These are phyloP conservation scores for Campoplex capitator DNA, from an alignment of 2,888 invertebrate species.

Conservation along the genomic window DNA sequence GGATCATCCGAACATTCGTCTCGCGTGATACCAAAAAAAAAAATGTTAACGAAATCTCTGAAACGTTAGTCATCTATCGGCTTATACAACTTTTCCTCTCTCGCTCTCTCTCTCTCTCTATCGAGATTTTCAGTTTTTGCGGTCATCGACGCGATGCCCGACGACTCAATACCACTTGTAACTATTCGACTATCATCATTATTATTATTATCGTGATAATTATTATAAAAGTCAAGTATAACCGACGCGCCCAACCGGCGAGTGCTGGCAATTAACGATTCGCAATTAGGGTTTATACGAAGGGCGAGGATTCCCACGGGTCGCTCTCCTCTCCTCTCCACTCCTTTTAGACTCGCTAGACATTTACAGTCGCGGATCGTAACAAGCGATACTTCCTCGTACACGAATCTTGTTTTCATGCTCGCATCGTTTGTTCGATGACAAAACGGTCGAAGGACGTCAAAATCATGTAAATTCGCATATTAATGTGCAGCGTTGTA, in stretches of 20 bases:
- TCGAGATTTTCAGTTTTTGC: neutral
- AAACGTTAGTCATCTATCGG: constrained; percentile 6
- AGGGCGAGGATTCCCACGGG: constrained; percentile 57
- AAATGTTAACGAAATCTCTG: constrained; percentile 10
- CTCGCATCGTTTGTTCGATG: too few relatives aligned
- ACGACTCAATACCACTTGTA: neutral
- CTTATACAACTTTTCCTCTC: neutral
- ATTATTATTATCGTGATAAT: neutral
- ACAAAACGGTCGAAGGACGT: neutral
- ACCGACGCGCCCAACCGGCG: constrained; percentile 35
- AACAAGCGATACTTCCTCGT: constrained; percentile 18
- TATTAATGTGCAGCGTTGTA: neutral
- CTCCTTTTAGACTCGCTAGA: constrained; percentile 32
- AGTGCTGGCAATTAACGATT: constrained; percentile 68
- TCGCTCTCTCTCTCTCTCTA: neutral
- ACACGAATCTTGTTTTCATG: constrained; percentile 11
- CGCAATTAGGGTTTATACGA: constrained; percentile 68
- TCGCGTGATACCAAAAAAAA: neutral
- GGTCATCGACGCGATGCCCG: neutral
- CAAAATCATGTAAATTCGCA: neutral
- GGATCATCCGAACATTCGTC: neutral
- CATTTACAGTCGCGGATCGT: constrained; percentile 57
- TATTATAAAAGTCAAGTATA: constrained; percentile 24
- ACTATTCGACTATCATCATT: neutral
- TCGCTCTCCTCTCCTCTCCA: neutral